Percentiles rank a stretch among this genome's conserved stretches.
These are phyloP conservation scores for Sturmia bella DNA, from an alignment of 2,888 invertebrate genomes.

Conservation along the genomic window DNA sequence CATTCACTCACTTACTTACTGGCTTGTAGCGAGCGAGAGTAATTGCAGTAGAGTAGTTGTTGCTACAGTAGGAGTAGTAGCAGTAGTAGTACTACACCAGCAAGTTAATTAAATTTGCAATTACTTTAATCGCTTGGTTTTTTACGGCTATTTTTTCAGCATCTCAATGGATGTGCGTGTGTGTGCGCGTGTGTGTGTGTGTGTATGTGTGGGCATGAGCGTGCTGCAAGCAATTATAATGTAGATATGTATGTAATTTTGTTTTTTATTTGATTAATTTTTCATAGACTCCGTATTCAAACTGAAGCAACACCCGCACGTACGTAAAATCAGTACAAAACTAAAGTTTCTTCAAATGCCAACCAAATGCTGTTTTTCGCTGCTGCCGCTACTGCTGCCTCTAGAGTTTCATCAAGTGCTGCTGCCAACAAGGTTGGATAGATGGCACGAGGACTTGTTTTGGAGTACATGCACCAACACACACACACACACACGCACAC, in stretches of 20 bases:
- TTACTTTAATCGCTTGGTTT: constrained; percentile 67
- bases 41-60: constrained; percentile 44
- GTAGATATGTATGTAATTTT: constrained; percentile 33
- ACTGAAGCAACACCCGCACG: constrained; percentile 75
- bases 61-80: constrained; percentile 16
- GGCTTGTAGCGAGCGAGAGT: constrained; percentile 13
- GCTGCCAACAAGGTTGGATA: constrained; percentile 22
- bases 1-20: constrained; percentile 44
- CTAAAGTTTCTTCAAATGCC: constrained; percentile 73
- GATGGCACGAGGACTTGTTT: constrained; percentile 65
- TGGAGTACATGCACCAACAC: background rate
- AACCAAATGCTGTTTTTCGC: constrained; percentile 45
- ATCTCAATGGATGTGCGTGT: background rate
- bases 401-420: constrained; percentile 5
- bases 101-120: constrained; percentile 70
- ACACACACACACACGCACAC: background rate
- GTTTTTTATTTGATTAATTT: constrained; percentile 63
- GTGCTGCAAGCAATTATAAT: constrained; percentile 57
- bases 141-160: constrained; percentile 17
- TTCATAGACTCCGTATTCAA: constrained; percentile 65
- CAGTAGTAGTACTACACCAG: constrained; percentile 28
- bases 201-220: constrained; percentile 4
- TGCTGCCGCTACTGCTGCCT: constrained; percentile 19
- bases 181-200: background rate
- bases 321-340: constrained; percentile 78